These are phyloP conservation scores for Falcunculus frontatus DNA, from an alignment of 2,113 vertebrate genomes.

Conservation along the genomic window DNA sequence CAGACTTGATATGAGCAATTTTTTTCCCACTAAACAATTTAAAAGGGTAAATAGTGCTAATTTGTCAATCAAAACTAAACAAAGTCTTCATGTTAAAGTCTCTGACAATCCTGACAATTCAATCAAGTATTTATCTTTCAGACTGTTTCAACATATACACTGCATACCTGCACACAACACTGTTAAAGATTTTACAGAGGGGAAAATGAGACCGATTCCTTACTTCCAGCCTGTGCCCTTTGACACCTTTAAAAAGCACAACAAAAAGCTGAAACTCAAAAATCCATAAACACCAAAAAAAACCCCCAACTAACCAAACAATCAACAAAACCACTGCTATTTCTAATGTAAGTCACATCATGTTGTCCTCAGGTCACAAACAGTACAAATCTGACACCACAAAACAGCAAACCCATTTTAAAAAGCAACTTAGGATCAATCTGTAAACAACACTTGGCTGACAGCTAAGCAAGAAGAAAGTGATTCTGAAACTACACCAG, in stretches of 20 bases:
- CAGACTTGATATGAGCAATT: background rate
- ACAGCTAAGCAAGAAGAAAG: background rate
- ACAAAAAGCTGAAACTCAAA: background rate
- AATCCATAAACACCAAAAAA: background rate
- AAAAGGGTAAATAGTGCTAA: background rate
- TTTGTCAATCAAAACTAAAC: background rate
- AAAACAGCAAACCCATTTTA: background rate
- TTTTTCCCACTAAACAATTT: background rate
- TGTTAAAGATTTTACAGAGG: background rate
- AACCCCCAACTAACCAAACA: rapidly evolving
- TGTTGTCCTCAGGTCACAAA: background rate
- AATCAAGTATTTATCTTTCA: background rate
- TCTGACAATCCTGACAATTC: background rate
- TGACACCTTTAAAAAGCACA: background rate
- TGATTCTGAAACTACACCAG: background rate
- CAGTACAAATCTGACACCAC: background rate
- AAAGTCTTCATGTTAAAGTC: background rate
- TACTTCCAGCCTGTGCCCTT: background rate
- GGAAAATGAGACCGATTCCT: background rate
- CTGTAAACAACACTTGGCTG: background rate
- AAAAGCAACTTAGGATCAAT: background rate
- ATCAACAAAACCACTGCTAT: background rate
- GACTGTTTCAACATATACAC: background rate
- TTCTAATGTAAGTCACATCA: background rate
- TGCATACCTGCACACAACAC: background rate